Evolutionary conservation across 2,888 invertebrate genomes (phyloP).

Genomic region (Spisula subtruncata): DNA sequence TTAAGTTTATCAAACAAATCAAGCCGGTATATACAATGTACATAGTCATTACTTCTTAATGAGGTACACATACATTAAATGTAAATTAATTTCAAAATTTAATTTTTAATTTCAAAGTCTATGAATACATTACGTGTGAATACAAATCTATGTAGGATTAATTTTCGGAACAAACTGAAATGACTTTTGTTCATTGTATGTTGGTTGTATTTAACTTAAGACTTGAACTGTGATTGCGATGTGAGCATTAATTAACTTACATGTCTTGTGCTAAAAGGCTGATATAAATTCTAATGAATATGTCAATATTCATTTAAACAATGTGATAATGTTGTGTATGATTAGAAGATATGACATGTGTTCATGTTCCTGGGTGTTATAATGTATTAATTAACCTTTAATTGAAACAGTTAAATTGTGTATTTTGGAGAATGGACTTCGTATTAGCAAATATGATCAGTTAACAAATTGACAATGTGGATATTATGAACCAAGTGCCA

Average conservation of each 20-base stretch:
- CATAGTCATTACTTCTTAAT: conserved; percentile 8
- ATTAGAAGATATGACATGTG: not conserved
- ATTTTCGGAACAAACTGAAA: not conserved
- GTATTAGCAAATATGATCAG: not conserved
- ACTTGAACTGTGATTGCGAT: not conserved
- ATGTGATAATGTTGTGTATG: not conserved
- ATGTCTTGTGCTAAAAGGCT: not conserved
- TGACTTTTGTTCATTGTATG: not conserved
- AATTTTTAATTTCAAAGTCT: no score
- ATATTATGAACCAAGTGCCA: not conserved
- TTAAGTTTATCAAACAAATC: not conserved
- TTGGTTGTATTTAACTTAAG: not conserved
- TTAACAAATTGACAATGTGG: not conserved
- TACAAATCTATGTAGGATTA: not conserved
- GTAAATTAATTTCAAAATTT: conserved; percentile 1
- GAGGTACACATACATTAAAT: conserved; percentile 5
- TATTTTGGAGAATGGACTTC: not conserved
- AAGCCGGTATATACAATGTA: not conserved
- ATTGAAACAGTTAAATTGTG: not conserved
- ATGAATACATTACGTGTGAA: not conserved
- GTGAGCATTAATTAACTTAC: not conserved
- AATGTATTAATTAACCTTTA: not conserved
- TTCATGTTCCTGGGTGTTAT: not conserved
- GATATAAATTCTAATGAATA: not conserved
- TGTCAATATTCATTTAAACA: not conserved